phyloP scores from a whole-genome alignment of 2,888 invertebrate genomes.

The Pemphredon lugubris region DNA sequence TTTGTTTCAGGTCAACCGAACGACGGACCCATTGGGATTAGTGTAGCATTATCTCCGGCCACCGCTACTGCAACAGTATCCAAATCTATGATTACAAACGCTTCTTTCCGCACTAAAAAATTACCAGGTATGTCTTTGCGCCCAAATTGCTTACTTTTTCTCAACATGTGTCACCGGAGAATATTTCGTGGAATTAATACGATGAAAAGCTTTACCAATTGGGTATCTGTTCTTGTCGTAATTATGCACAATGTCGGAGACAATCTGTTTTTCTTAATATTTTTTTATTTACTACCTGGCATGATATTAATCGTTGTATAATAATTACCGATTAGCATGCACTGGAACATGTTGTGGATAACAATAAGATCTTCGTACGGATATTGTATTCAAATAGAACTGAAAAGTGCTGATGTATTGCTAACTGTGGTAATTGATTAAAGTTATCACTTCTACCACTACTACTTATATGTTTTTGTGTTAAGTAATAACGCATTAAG shows the following conservation, averaged over 20 bases:
- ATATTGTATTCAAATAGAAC: not conserved
- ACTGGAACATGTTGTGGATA: slow-evolving; percentile 6
- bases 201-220: slow-evolving; percentile 5
- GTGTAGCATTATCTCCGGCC: slow-evolving; percentile 88
- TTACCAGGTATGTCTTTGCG: slow-evolving; percentile 88
- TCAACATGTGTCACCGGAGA: not conserved
- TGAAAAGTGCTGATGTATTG: too few species aligned
- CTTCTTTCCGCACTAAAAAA: slow-evolving; percentile 98
- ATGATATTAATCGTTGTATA: slow-evolving; percentile 32
- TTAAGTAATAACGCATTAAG: not conserved
- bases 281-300: slow-evolving; percentile 18
- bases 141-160: not conserved
- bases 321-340: slow-evolving; percentile 25
- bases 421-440: too few species aligned
- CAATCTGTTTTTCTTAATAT: not conserved
- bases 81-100: slow-evolving; percentile 98
- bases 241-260: slow-evolving; percentile 14
- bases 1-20: slow-evolving; percentile 85
- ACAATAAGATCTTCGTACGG: not conserved
- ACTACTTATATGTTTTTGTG: not conserved
- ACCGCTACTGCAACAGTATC: slow-evolving; percentile 89
- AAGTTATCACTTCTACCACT: too few species aligned
- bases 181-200: slow-evolving; percentile 9
- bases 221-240: not conserved
- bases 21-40: slow-evolving; percentile 92